A percentile compares a stretch with the other conserved stretches of the same genome.
These are phyloP conservation scores for Tricholauxania praeusta DNA, from an alignment of 2,888 invertebrate species.

Conservation along the genomic window DNA sequence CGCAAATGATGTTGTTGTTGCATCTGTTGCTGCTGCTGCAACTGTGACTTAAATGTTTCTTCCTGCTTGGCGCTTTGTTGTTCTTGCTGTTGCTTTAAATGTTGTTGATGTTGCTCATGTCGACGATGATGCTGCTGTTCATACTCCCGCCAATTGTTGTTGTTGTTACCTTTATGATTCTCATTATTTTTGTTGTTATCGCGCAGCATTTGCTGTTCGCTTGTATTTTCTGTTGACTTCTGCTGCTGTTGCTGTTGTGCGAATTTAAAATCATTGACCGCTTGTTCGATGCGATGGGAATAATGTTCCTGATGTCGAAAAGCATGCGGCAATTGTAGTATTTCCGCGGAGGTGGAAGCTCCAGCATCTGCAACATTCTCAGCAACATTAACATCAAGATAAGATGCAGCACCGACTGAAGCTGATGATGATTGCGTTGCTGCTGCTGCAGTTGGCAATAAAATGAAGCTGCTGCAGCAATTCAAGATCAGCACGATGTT, in stretches of 20 bases:
- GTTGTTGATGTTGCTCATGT: constrained; percentile 51
- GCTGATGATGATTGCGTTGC: background rate
- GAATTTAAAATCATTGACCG: constrained; percentile 48
- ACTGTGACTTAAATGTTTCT: constrained; percentile 33
- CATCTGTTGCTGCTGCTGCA: constrained; percentile 36
- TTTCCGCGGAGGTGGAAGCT: constrained; percentile 40
- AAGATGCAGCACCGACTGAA: constrained; percentile 2
- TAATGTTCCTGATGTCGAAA: constrained; percentile 58
- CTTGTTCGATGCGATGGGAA: constrained; percentile 53
- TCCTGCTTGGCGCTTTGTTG: constrained; percentile 46
- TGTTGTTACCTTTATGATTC: constrained; percentile 40
- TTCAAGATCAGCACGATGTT: constrained; percentile 22
- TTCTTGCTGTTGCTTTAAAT: constrained; percentile 48
- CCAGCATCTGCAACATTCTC: constrained; percentile 10
- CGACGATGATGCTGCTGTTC: constrained; percentile 44
- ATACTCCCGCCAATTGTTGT: constrained; percentile 41
- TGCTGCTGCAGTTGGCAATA: constrained; percentile 4
- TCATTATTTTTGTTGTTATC: constrained; percentile 22
- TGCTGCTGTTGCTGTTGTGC: constrained; percentile 44
- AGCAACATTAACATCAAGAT: constrained; percentile 16
- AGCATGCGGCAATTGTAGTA: constrained; percentile 51
- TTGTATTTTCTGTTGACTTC: constrained; percentile 36
- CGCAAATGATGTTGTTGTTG: constrained; percentile 60
- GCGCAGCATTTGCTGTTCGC: constrained; percentile 21
- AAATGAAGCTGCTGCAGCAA: constrained; percentile 11